These are phyloP conservation scores for Origma solitaria DNA, from an alignment of 2,113 vertebrate species.

Conservation along the genomic window DNA sequence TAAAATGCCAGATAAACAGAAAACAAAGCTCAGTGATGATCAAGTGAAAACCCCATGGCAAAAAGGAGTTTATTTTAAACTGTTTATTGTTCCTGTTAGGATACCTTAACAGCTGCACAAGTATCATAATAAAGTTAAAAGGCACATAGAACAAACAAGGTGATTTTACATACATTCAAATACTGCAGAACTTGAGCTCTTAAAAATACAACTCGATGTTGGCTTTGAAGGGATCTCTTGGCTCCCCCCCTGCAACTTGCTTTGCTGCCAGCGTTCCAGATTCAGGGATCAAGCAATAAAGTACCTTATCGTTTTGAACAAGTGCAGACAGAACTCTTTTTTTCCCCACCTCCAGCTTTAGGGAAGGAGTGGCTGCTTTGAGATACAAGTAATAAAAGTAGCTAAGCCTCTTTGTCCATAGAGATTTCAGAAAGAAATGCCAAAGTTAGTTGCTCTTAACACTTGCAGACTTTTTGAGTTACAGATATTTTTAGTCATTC, in stretches of 20 bases:
- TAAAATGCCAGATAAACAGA: background rate
- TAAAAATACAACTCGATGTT: fast-evolving
- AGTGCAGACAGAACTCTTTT: background rate
- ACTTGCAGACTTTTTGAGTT: background rate
- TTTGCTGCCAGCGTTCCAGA: background rate
- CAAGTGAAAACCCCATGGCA: background rate
- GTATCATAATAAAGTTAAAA: background rate
- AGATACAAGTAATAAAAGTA: background rate
- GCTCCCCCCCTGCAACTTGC: background rate
- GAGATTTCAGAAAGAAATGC: background rate
- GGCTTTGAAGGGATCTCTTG: fast-evolving
- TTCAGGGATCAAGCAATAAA: background rate
- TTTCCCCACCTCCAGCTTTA: too few relatives aligned
- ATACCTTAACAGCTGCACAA: background rate
- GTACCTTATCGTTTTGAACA: background rate
- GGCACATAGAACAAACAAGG: background rate
- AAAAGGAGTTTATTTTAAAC: background rate
- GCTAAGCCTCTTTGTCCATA: background rate
- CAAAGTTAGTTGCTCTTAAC: background rate
- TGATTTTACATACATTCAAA: background rate
- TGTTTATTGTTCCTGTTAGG: background rate
- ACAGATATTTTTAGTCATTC: background rate
- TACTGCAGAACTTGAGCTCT: fast-evolving
- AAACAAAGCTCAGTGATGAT: background rate
- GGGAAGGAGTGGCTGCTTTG: background rate